Evolutionary conservation across 2,797 vertebrate species (phyloP).

Genomic region (Microchirus variegatus): DNA sequence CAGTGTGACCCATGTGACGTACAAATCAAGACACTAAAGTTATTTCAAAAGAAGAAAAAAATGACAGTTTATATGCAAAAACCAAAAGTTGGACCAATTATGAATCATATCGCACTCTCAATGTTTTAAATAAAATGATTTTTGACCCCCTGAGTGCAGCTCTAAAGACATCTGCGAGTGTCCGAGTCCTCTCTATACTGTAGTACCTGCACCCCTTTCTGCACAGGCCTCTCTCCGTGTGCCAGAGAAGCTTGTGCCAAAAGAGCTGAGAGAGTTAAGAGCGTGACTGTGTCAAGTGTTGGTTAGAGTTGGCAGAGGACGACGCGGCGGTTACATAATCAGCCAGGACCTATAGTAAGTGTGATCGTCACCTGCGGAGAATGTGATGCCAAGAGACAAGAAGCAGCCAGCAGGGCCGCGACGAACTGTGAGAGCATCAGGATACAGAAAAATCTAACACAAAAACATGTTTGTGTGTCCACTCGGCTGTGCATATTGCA

Average conservation of each 20-base stretch:
- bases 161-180: too few species aligned
- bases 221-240: conserved; percentile 14
- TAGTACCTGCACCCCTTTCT: neutral
- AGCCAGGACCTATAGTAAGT: conserved; percentile 5
- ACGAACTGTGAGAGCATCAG: neutral
- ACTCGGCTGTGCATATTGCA: conserved; percentile 2
- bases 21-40: too few species aligned
- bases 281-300: conserved; percentile 13
- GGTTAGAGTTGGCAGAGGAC: conserved; percentile 24
- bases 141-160: too few species aligned
- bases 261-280: neutral
- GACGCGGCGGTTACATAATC: conserved; percentile 41
- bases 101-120: too few species aligned
- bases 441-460: conserved; percentile 22
- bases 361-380: conserved; percentile 40
- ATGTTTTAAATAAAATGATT: too few species aligned
- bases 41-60: too few species aligned
- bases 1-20: too few species aligned
- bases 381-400: conserved; percentile 10
- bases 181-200: neutral
- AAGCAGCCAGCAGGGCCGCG: neutral
- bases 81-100: too few species aligned
- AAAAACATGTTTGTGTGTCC: conserved; percentile 16
- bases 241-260: conserved; percentile 1
- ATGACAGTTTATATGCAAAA: too few species aligned